Evolutionary conservation across 2,113 vertebrate species (phyloP).

Genomic region (Larimichthys polyactis): DNA sequence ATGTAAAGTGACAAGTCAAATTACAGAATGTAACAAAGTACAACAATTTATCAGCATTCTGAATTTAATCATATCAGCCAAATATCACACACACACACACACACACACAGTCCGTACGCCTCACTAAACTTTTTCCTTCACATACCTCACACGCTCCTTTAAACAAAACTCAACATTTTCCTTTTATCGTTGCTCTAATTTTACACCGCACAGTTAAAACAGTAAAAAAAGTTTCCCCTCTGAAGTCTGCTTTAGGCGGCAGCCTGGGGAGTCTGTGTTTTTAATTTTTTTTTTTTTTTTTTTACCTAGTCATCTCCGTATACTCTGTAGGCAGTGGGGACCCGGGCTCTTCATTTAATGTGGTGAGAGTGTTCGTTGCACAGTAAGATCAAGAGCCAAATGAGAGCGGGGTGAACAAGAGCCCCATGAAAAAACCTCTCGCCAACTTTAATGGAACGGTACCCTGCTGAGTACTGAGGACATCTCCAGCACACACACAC

Average conservation of each 20-base stretch:
- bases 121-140: slow-evolving; percentile 6
- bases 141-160: slow-evolving; percentile 28
- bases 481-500: slow-evolving; percentile 35
- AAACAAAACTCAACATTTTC: slow-evolving; percentile 49
- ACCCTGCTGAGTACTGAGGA: slow-evolving; percentile 77
- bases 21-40: background rate
- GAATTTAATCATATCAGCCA: background rate
- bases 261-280: slow-evolving; percentile 65
- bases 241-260: slow-evolving; percentile 55
- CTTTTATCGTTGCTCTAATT: slow-evolving; percentile 67
- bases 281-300: slow-evolving; percentile 37
- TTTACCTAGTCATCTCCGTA: slow-evolving; percentile 64
- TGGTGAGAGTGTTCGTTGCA: slow-evolving; percentile 61
- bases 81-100: background rate
- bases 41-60: background rate
- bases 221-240: slow-evolving; percentile 55
- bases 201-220: slow-evolving; percentile 47
- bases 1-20: too few relatives aligned
- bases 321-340: slow-evolving; percentile 65
- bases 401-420: slow-evolving; percentile 73
- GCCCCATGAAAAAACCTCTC: slow-evolving; percentile 66
- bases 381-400: slow-evolving; percentile 82
- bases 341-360: slow-evolving; percentile 75
- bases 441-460: slow-evolving; percentile 78
- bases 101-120: background rate